These are phyloP conservation scores for Grammomys dolichurus DNA, from an alignment of 2,113 vertebrate genomes.

Conservation along the genomic window DNA sequence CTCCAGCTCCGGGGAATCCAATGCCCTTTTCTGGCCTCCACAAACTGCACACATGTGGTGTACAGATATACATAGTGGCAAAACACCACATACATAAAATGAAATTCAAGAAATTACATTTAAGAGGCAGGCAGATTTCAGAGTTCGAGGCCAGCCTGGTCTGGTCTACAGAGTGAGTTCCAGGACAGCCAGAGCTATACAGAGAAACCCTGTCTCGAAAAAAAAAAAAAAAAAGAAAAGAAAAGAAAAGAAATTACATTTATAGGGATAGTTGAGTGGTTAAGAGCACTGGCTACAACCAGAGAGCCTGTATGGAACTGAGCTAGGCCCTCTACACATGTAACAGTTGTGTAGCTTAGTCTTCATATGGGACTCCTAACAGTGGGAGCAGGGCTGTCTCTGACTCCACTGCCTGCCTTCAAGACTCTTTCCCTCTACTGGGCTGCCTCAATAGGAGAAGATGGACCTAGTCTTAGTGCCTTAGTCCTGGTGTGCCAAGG, in stretches of 20 bases:
- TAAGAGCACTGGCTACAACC: background rate
- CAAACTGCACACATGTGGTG: background rate
- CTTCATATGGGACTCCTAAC: background rate
- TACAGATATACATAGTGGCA: background rate
- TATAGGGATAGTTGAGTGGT: background rate
- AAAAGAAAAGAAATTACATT: background rate
- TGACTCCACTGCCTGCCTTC: background rate
- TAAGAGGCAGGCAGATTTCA: too few relatives aligned
- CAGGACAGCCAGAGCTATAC: too few relatives aligned
- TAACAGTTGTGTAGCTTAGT: background rate
- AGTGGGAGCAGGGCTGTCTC: background rate
- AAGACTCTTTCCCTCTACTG: background rate
- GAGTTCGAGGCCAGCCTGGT: too few relatives aligned
- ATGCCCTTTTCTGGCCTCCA: background rate
- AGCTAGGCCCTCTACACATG: background rate
- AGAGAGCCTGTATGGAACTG: background rate
- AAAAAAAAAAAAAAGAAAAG: too few relatives aligned
- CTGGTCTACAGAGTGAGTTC: too few relatives aligned
- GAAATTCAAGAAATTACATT: background rate
- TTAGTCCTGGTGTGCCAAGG: background rate
- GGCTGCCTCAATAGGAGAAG: background rate
- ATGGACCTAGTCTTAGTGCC: background rate
- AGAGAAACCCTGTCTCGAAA: too few relatives aligned
- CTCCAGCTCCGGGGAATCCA: background rate
- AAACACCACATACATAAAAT: background rate